Evolutionary conservation across 2,797 vertebrate genomes (phyloP), one percentile per base, ranked within the genome.

Genomic region (Peromyscus aztecus): DNA sequence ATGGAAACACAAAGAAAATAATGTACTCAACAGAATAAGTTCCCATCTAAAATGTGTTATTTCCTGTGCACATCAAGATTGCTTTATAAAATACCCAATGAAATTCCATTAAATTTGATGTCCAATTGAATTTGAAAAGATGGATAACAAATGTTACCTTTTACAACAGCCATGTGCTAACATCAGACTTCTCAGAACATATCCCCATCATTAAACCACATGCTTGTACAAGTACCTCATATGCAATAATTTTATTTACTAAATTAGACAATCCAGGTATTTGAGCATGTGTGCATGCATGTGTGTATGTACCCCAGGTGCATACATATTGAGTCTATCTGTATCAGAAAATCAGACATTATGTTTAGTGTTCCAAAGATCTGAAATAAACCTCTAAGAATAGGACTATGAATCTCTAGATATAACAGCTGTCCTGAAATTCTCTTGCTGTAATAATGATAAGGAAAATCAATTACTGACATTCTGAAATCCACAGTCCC

Each of bases 1-100:
- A 75, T 27, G 57, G 52, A 86, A 94, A 89, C 37, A 77, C 49
- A 90, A 89, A 57, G 37, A 90, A 95, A 57, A 57, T 92, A 94
- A 85, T 63, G 31, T 82, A 61, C 3, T 5, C 8, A 82, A 80
- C 2, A 85, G 29, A 76, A 34, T 52, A 73, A 65, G 52, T 0
- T 78, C 23, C 8, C 77, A 69, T 59, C 61, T 67, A 73, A 91
- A 95, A 91, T 71, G 75, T 87, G 40, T 71, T 43, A 76, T 29
- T 83, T 57, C 52, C 34, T 78, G 67, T 55, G 27, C 16, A 13
- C 4, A 4, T 34, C 73, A 71, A 52, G n/a, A 34, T 63, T 90
- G 34, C 57, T 67, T 86, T 21, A 80, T 81, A 95, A 94, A 95
- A 92, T 31, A 84, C 1, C 34, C 49, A 55, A 40, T 29, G 16